Percentiles rank a stretch among this genome's conserved stretches.
Evolutionary conservation across 2,797 vertebrate genomes (phyloP).

Genomic region (Dallia pectoralis): DNA sequence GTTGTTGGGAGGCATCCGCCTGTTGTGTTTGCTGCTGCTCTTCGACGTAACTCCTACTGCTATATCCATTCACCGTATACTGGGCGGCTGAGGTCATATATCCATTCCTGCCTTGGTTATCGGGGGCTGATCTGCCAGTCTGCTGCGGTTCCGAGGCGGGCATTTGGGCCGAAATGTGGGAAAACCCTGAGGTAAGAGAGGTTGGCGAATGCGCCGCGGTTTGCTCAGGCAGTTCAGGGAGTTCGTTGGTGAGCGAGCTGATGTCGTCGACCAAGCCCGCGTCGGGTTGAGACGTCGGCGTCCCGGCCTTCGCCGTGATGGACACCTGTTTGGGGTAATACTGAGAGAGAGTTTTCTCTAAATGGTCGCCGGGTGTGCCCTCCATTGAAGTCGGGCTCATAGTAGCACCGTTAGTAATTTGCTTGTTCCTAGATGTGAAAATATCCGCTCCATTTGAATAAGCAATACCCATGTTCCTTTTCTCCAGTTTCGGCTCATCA

Average conservation of each 20-base stretch:
- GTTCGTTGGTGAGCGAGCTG: neutral
- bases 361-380: conserved; percentile 82
- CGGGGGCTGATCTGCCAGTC: conserved; percentile 52
- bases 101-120: conserved; percentile 70
- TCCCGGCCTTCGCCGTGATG: conserved; percentile 83
- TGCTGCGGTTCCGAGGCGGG: conserved; percentile 77
- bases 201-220: conserved; percentile 73
- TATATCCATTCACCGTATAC: conserved; percentile 77
- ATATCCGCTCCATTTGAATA: conserved; percentile 82
- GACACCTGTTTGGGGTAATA: conserved; percentile 90
- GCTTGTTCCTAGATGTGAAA: conserved; percentile 78
- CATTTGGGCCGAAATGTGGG: conserved; percentile 75
- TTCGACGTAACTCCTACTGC: conserved; percentile 69
- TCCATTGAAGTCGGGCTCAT: conserved; percentile 85
- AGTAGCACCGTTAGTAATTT: conserved; percentile 89
- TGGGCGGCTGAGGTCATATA: conserved; percentile 63
- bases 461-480: conserved; percentile 65
- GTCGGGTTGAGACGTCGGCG: conserved; percentile 69
- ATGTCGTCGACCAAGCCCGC: conserved; percentile 22
- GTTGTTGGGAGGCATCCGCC: conserved; percentile 70
- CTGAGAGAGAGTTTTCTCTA: conserved; percentile 89
- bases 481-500: conserved; percentile 74
- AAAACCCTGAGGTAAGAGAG: conserved; percentile 90
- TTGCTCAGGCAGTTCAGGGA: conserved; percentile 34
- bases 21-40: conserved; percentile 39